Percentiles rank a stretch among this genome's conserved stretches.
Evolutionary conservation across 2,113 vertebrate species (phyloP).

Genomic region (Alectura lathami): DNA sequence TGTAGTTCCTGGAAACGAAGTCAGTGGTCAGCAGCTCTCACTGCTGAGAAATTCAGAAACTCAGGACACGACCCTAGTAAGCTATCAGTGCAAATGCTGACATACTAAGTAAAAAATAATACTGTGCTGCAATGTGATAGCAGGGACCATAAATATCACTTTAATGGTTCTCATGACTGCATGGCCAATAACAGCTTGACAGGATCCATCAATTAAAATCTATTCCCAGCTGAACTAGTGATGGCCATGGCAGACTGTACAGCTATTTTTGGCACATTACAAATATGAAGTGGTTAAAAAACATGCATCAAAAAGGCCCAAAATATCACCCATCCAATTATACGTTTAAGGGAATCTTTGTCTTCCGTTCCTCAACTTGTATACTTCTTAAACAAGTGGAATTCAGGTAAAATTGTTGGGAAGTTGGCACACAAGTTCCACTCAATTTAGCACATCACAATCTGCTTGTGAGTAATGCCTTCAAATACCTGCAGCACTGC

Average conservation of each 20-base stretch:
- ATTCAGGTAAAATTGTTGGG: neutral
- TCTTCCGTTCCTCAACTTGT: neutral
- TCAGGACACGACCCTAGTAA: accelerated
- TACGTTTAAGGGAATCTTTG: neutral
- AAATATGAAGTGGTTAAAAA: slow-evolving; percentile 21
- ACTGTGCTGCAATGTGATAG: neutral
- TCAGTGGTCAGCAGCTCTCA: neutral
- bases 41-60: neutral
- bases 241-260: neutral
- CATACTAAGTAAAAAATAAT: neutral
- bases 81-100: neutral
- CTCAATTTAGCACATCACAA: slow-evolving; percentile 38
- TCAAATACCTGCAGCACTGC: neutral
- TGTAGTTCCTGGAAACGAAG: neutral
- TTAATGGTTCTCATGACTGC: slow-evolving; percentile 40
- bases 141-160: slow-evolving; percentile 42
- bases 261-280: slow-evolving; percentile 44
- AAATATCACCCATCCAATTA: slow-evolving; percentile 16
- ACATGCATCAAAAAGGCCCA: neutral
- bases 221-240: slow-evolving; percentile 47
- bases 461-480: neutral
- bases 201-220: slow-evolving; percentile 69
- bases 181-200: slow-evolving; percentile 30
- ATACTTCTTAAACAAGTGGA: neutral
- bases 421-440: slow-evolving; percentile 11